Evolutionary conservation across 2,797 vertebrate species (phyloP).

Genomic region (Zenarchopterus dispar): DNA sequence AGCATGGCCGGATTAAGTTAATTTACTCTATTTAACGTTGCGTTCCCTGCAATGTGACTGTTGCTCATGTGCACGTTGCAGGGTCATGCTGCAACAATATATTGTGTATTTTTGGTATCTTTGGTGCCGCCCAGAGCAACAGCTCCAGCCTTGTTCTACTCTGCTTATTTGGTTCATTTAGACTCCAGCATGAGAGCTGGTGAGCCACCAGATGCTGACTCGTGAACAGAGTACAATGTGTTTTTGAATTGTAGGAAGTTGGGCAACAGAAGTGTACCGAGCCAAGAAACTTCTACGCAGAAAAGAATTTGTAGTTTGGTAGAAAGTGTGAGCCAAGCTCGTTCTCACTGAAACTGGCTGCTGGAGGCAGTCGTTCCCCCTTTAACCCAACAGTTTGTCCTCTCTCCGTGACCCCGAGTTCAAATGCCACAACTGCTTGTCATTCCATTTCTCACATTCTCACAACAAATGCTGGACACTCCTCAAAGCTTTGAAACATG

Average conservation of each 20-base stretch:
- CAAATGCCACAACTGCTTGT: slow-evolving; percentile 69
- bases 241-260: slow-evolving; percentile 42
- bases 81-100: not conserved
- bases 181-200: slow-evolving; percentile 14
- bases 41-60: not conserved
- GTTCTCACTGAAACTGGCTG: slow-evolving; percentile 19
- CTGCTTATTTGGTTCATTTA: slow-evolving; percentile 26
- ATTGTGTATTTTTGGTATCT: not conserved
- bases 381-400: slow-evolving; percentile 38
- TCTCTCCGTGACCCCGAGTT: slow-evolving; percentile 61
- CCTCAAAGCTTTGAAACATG: slow-evolving; percentile 57
- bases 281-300: slow-evolving; percentile 11
- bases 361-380: slow-evolving; percentile 15
- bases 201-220: slow-evolving; percentile 31
- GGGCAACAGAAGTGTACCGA: slow-evolving; percentile 17
- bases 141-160: slow-evolving; percentile 20
- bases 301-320: slow-evolving; percentile 22
- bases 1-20: too few species aligned
- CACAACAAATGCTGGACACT: slow-evolving; percentile 71
- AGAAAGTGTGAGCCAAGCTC: not conserved
- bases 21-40: not conserved
- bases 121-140: slow-evolving; percentile 8
- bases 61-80: not conserved
- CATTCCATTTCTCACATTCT: slow-evolving; percentile 76
- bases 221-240: slow-evolving; percentile 36